Evolutionary conservation across 2,888 invertebrate species (phyloP).

Genomic region (Magallana nippona): DNA sequence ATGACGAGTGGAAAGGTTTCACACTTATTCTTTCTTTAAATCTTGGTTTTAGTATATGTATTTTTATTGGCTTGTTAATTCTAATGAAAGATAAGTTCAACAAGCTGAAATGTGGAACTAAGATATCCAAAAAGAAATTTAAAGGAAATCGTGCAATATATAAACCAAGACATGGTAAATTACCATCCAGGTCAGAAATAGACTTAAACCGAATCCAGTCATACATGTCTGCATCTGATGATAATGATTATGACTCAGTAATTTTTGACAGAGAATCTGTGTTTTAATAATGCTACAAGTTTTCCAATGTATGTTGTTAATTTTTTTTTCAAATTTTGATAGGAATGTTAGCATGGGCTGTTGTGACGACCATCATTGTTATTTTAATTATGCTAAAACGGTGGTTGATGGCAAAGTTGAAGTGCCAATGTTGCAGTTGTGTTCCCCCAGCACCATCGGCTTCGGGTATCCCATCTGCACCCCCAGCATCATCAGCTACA

Average conservation of each 20-base stretch:
- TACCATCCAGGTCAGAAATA: constrained; percentile 31
- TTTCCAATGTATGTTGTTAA: constrained; percentile 17
- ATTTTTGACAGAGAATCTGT: constrained; percentile 22
- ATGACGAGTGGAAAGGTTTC: constrained; percentile 10
- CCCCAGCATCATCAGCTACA: neutral
- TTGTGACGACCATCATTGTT: constrained; percentile 20
- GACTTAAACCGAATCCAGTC: constrained; percentile 28
- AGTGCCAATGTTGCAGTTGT: constrained; percentile 27
- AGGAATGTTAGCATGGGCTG: constrained; percentile 30
- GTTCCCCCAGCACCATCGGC: constrained; percentile 11
- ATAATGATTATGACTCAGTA: constrained; percentile 24
- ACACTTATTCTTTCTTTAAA: constrained; percentile 20
- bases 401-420: constrained; percentile 21
- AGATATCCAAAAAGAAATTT: constrained; percentile 25
- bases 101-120: constrained; percentile 26
- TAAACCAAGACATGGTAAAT: constrained; percentile 28
- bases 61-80: constrained; percentile 18
- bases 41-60: constrained; percentile 20
- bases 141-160: constrained; percentile 7
- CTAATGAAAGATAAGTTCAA: constrained; percentile 27
- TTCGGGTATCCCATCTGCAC: neutral
- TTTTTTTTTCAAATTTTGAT: constrained; percentile 22
- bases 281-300: constrained; percentile 21
- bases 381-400: constrained; percentile 19
- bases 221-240: constrained; percentile 14